phyloP scores from a whole-genome alignment of 2,113 vertebrate genomes.

The Danionella cerebrum region DNA sequence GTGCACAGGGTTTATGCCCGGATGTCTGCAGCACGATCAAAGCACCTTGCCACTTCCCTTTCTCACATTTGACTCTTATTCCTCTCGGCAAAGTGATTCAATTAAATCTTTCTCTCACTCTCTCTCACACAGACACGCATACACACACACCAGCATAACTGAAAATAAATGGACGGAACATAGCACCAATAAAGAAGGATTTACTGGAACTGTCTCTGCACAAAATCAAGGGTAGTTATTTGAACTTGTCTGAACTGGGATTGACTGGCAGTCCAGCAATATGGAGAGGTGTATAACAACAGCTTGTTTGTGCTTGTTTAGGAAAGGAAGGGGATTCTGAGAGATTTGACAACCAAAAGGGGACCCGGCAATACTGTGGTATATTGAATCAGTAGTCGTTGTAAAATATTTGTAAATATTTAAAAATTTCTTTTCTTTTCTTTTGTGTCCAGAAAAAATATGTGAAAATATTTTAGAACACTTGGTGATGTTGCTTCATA shows the following conservation, averaged over 20 bases:
- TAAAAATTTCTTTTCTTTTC: not conserved
- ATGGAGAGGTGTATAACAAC: too few relatives aligned
- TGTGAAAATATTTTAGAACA: not conserved
- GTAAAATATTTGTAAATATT: too few relatives aligned
- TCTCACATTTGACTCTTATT: conserved; percentile 26
- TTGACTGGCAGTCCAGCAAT: not conserved
- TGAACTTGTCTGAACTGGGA: not conserved
- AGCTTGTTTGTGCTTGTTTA: not conserved
- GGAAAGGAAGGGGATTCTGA: not conserved
- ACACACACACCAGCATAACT: not conserved
- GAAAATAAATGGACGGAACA: conserved; percentile 48
- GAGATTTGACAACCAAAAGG: not conserved
- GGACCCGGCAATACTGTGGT: not conserved
- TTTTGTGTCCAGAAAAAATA: not conserved
- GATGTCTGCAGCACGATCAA: conserved; percentile 59
- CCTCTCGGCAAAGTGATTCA: conserved; percentile 56
- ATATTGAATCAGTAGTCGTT: too few relatives aligned
- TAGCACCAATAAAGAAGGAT: conserved; percentile 20
- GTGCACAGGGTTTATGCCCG: conserved; percentile 50
- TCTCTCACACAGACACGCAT: conserved; percentile 12
- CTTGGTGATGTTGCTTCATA: too few relatives aligned
- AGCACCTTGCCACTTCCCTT: conserved; percentile 42
- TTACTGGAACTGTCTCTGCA: conserved; percentile 10
- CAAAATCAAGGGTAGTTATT: not conserved
- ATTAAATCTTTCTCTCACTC: conserved; percentile 53